These are phyloP conservation scores for Rhinophrynus dorsalis DNA, from an alignment of 2,797 vertebrate species.

Conservation along the genomic window DNA sequence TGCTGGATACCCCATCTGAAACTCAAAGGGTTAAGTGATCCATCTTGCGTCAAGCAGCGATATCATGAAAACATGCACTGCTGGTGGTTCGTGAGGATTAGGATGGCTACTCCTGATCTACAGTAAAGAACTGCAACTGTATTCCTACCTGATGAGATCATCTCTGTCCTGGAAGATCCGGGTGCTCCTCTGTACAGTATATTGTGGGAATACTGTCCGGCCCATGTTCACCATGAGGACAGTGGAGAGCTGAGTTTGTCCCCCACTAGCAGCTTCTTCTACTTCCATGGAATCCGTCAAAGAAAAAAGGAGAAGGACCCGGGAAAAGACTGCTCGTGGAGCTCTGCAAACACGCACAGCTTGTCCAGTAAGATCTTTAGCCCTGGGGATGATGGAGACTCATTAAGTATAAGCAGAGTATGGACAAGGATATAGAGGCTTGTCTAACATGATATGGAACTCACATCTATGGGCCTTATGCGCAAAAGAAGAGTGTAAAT, in stretches of 20 bases:
- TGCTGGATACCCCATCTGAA: too few relatives aligned
- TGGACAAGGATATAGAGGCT: too few relatives aligned
- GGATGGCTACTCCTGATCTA: too few relatives aligned
- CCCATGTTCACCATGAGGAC: conserved; percentile 87
- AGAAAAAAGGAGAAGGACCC: conserved; percentile 87
- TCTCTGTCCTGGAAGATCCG: conserved; percentile 86
- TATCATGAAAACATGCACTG: too few relatives aligned
- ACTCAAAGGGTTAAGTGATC: too few relatives aligned
- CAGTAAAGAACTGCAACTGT: too few relatives aligned
- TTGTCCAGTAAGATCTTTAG: conserved; percentile 77
- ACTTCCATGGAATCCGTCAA: conserved; percentile 84
- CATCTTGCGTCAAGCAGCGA: too few relatives aligned
- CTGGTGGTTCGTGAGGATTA: too few relatives aligned
- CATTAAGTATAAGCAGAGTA: too few relatives aligned
- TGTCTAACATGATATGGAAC: too few relatives aligned
- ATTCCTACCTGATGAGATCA: conserved; percentile 86
- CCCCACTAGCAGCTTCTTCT: conserved; percentile 83
- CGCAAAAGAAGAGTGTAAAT: too few relatives aligned
- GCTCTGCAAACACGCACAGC: conserved; percentile 74
- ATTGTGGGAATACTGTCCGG: conserved; percentile 82
- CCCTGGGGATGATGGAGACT: conserved; percentile 65
- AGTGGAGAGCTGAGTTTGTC: conserved; percentile 85
- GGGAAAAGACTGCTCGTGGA: conserved; percentile 84
- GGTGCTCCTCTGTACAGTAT: conserved; percentile 72
- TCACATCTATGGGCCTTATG: too few relatives aligned